These are phyloP conservation scores for Gadopsis marmoratus DNA, from an alignment of 2,797 vertebrate genomes.

Conservation along the genomic window DNA sequence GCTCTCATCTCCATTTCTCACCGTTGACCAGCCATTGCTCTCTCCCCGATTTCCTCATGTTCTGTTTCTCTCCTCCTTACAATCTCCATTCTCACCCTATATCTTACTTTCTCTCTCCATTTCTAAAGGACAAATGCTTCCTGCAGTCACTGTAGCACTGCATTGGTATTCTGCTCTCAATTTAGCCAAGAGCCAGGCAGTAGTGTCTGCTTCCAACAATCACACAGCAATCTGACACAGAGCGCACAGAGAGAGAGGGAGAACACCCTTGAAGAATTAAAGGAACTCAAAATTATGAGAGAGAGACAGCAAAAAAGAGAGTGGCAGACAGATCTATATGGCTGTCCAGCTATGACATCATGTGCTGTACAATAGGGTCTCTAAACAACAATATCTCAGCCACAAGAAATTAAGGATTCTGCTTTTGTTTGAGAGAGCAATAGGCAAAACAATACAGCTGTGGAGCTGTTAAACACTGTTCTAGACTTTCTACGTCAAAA, in stretches of 20 bases:
- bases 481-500: slow-evolving; percentile 38
- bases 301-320: not conserved
- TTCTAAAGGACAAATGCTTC: slow-evolving; percentile 84
- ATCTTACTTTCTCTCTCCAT: slow-evolving; percentile 51
- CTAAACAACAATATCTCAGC: slow-evolving; percentile 26
- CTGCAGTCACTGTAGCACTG: slow-evolving; percentile 75
- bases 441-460: slow-evolving; percentile 14
- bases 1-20: slow-evolving; percentile 27
- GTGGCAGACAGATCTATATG: slow-evolving; percentile 8
- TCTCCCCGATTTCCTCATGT: slow-evolving; percentile 3
- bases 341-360: slow-evolving; percentile 28
- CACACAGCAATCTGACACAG: slow-evolving; percentile 76
- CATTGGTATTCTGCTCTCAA: slow-evolving; percentile 83
- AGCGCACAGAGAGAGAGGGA: slow-evolving; percentile 36
- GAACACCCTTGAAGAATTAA: slow-evolving; percentile 44
- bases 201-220: slow-evolving; percentile 73
- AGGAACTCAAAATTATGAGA: slow-evolving; percentile 50
- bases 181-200: slow-evolving; percentile 74
- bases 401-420: not conserved
- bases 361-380: slow-evolving; percentile 14
- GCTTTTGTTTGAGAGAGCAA: slow-evolving; percentile 17
- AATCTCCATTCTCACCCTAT: slow-evolving; percentile 26
- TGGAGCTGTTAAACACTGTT: slow-evolving; percentile 6
- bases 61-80: slow-evolving; percentile 30
- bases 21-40: slow-evolving; percentile 5